Percentiles rank a stretch among this genome's conserved stretches.
phyloP scores from a whole-genome alignment of 1,140 invertebrate genomes.

The Drosophila chauvacae region DNA sequence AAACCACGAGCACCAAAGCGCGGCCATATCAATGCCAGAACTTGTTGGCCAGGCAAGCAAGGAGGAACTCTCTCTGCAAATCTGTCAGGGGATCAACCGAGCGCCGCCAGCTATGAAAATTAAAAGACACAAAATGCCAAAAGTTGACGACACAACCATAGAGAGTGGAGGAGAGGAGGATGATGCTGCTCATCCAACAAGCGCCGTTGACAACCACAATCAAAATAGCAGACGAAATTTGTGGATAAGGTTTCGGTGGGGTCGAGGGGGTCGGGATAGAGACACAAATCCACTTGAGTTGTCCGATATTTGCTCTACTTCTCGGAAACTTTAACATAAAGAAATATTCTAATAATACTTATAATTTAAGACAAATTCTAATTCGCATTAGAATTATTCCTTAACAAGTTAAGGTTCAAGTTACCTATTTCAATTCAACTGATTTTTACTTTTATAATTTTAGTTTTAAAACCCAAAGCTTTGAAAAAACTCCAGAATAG shows the following conservation, averaged over 20 bases:
- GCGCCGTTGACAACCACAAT: conserved; percentile 73
- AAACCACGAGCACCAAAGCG: background rate
- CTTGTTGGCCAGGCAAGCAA: conserved; percentile 25
- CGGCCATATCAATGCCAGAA: conserved; percentile 49
- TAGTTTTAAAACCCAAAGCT: background rate
- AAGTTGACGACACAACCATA: conserved; percentile 41
- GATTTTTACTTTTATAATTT: background rate
- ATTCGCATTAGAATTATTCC: background rate
- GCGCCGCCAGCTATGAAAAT: conserved; percentile 64
- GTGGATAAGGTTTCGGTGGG: conserved; percentile 7
- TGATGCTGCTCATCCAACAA: conserved; percentile 40
- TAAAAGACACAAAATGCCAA: conserved; percentile 64
- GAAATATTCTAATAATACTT: background rate
- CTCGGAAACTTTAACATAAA: background rate
- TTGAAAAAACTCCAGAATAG: background rate
- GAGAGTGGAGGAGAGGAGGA: background rate
- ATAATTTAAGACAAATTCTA: background rate
- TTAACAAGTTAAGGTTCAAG: background rate
- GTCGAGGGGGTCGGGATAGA: background rate
- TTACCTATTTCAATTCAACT: background rate
- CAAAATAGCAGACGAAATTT: conserved; percentile 60
- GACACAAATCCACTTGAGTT: conserved; percentile 32
- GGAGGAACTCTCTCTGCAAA: conserved; percentile 12
- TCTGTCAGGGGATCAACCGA: conserved; percentile 56
- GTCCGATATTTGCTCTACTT: conserved; percentile 7